phyloP scores from a whole-genome alignment of 92 coral and sea anemone species.

The Metridium senile region DNA sequence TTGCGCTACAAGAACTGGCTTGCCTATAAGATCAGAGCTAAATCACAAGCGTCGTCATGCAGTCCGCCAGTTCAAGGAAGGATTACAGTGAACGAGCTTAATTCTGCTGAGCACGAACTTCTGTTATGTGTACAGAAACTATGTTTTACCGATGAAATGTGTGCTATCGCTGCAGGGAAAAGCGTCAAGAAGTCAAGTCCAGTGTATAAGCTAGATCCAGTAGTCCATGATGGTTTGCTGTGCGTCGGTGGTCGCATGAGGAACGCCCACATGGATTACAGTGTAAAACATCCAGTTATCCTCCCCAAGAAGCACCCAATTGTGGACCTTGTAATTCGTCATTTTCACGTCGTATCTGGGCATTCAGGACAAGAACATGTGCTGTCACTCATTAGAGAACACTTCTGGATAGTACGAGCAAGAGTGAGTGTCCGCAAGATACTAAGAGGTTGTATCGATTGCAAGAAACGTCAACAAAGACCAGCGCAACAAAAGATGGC shows the following conservation, averaged over 20 bases:
- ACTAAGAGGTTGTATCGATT: slow-evolving; percentile 26
- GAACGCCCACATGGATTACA: slow-evolving; percentile 23
- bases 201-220: slow-evolving; percentile 33
- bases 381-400: slow-evolving; percentile 22
- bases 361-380: slow-evolving; percentile 46
- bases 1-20: slow-evolving; percentile 32
- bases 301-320: slow-evolving; percentile 51
- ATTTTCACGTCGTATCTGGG: slow-evolving; percentile 28
- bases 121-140: slow-evolving; percentile 32
- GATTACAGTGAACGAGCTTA: slow-evolving; percentile 30
- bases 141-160: slow-evolving; percentile 28
- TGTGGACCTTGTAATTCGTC: slow-evolving; percentile 30
- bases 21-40: slow-evolving; percentile 1
- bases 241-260: slow-evolving; percentile 54
- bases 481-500: slow-evolving; percentile 42
- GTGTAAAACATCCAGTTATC: slow-evolving; percentile 42
- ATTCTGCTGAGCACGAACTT: slow-evolving; percentile 32
- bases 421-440: slow-evolving; percentile 39
- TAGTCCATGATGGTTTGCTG: slow-evolving; percentile 39
- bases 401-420: slow-evolving; percentile 42
- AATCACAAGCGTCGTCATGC: background rate
- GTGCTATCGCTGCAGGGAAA: background rate
- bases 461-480: slow-evolving; percentile 36
- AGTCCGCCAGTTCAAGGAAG: slow-evolving; percentile 23
- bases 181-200: slow-evolving; percentile 48